These are phyloP conservation scores for Lophius americanus DNA, from an alignment of 2,797 vertebrate genomes.

Conservation along the genomic window DNA sequence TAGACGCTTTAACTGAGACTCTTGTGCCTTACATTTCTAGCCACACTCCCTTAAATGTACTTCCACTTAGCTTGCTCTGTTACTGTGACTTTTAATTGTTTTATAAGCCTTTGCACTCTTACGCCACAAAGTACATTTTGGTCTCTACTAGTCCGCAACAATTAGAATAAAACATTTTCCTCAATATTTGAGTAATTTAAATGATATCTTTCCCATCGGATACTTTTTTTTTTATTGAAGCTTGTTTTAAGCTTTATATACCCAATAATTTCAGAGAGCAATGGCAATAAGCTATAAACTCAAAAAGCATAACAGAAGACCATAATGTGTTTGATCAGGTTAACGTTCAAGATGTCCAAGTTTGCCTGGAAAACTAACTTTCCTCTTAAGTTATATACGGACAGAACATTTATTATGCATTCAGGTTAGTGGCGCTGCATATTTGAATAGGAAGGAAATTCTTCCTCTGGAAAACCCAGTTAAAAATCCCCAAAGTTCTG, in stretches of 20 bases:
- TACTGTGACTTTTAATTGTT: slow-evolving; percentile 41
- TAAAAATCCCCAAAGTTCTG: neutral
- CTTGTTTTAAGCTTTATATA: neutral
- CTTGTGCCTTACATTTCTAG: slow-evolving; percentile 84
- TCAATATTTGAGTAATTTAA: slow-evolving; percentile 12
- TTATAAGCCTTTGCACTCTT: slow-evolving; percentile 59
- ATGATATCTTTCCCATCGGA: slow-evolving; percentile 21
- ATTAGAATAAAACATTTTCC: slow-evolving; percentile 12
- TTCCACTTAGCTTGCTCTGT: slow-evolving; percentile 59
- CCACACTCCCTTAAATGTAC: slow-evolving; percentile 65
- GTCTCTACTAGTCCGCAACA: slow-evolving; percentile 19
- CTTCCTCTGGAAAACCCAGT: slow-evolving; percentile 3
- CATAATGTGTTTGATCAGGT: slow-evolving; percentile 21
- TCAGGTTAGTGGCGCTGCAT: slow-evolving; percentile 15
- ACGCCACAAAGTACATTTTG: slow-evolving; percentile 17
- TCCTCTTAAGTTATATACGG: slow-evolving; percentile 15
- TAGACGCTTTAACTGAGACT: slow-evolving; percentile 64
- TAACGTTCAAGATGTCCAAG: slow-evolving; percentile 10
- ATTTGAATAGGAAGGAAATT: neutral
- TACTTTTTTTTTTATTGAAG: slow-evolving; percentile 7
- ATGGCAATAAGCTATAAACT: neutral
- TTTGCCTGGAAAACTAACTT: slow-evolving; percentile 19
- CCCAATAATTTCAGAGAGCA: slow-evolving; percentile 4
- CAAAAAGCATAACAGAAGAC: slow-evolving; percentile 4
- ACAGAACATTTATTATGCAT: slow-evolving; percentile 13